Base-by-base conservation (phyloP, 2,113 vertebrate genomes). In the Etia nguti region DNA sequence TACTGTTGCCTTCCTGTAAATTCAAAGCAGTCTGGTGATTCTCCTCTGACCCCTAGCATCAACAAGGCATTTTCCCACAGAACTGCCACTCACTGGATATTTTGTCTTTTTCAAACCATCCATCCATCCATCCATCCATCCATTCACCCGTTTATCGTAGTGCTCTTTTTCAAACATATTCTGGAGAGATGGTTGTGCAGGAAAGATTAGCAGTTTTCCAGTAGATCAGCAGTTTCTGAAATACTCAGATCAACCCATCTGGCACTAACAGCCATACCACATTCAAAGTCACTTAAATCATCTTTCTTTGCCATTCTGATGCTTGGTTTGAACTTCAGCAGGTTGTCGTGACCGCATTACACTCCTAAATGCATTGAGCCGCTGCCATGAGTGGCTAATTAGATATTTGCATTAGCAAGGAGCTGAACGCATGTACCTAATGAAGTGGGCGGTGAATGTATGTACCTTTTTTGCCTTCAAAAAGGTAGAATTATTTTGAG, bases 81-180 rank as follows among this genome's bases (percentile, higher is more conserved):
- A 65, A 38, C 18, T 65, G 0, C 10, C 0, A 0, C 60, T 38
- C 31, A 65, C 0, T 48, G 15, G 24, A 20, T 48, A n/a, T 10
- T 54, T n/a, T 10, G 2, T 52, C 9, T 54, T 54, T 54, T 50
- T 50, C 48, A 38, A 38, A 10, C 36, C 36, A 38, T 8, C 34
- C 34, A 34, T 34, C 34, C 31, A 34, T 31, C 31, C 6, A 31
- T 29, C 34, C 34, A 36, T 36, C 34, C 34, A 34, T 34, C 34
- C 7, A 34, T 34, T 6, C 6, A 34, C 4, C 3, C 36, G 36
- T 38, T 4, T 10, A 4, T 38, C 36, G 9, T 38, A 38, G 36
- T 7, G 3, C 36, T 38, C 36, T 38, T 38, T 10, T 38, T 38
- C 36, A 38, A 10, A 38, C 36, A 38, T 9, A 10, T 38, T 38